Evolutionary conservation across 2,888 invertebrate species (phyloP).

Genomic region (Agrotis exclamationis): DNA sequence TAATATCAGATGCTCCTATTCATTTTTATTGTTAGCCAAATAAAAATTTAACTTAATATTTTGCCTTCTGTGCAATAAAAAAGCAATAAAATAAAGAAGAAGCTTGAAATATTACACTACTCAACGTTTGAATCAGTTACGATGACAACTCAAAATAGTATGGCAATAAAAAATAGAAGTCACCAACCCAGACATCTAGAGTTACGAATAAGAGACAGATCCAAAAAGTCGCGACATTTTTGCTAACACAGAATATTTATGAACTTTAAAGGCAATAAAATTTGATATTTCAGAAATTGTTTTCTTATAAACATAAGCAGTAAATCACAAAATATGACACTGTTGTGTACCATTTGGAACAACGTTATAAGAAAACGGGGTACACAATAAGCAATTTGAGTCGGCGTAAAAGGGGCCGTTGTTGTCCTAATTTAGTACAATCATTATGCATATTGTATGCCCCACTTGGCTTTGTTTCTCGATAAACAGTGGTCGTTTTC

Average conservation of each 20-base stretch:
- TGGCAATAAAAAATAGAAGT: constrained; percentile 49
- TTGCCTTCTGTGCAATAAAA: constrained; percentile 13
- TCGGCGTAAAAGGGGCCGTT: constrained; percentile 80
- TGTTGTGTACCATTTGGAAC: constrained; percentile 56
- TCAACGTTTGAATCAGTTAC: constrained; percentile 33
- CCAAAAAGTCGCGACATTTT: constrained; percentile 58
- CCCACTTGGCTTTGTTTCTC: constrained; percentile 85
- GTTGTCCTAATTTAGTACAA: constrained; percentile 87
- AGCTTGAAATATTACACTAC: constrained; percentile 25
- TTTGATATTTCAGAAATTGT: constrained; percentile 61
- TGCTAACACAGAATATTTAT: constrained; percentile 71
- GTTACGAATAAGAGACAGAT: constrained; percentile 66
- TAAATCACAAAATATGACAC: constrained; percentile 66
- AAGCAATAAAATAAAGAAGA: constrained; percentile 27
- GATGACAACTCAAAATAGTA: constrained; percentile 36
- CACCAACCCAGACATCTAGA: constrained; percentile 50
- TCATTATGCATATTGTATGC: constrained; percentile 89
- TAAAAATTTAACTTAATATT: constrained; percentile 1
- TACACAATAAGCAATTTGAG: constrained; percentile 86
- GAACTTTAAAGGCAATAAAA: constrained; percentile 73
- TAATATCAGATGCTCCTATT: not conserved
- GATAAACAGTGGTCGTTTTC: constrained; percentile 85
- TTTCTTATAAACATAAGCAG: constrained; percentile 59
- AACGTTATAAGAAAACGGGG: constrained; percentile 71
- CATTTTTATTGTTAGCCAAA: not conserved